Percentiles rank a stretch among this genome's conserved stretches.
Evolutionary conservation across 2,113 vertebrate species (phyloP).

Genomic region (Megatriorchis doriae): DNA sequence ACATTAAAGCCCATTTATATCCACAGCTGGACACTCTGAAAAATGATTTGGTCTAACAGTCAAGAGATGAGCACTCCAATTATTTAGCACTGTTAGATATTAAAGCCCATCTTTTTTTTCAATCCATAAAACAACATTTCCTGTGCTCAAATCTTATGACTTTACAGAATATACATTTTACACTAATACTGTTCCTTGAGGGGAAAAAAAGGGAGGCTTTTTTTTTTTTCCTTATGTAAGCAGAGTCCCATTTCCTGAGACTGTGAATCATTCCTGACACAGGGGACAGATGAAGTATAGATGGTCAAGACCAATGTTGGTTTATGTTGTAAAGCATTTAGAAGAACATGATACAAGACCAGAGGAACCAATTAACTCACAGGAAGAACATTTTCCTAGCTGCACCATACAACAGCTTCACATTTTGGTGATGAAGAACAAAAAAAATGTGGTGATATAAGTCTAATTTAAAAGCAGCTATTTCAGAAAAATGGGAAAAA

Average conservation of each 20-base stretch:
- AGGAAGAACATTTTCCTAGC: rapidly evolving
- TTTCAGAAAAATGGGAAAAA: neutral
- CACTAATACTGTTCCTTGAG: neutral
- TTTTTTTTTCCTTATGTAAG: neutral
- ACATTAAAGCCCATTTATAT: neutral
- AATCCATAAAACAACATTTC: neutral
- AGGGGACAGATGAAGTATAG: neutral
- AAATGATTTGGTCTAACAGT: neutral
- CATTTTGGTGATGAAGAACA: neutral
- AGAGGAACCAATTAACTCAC: neutral
- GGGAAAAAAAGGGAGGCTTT: rapidly evolving
- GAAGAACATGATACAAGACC: neutral
- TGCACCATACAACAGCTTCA: neutral
- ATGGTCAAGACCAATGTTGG: neutral
- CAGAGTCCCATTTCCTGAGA: neutral
- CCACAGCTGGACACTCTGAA: constrained; percentile 7
- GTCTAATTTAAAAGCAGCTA: neutral
- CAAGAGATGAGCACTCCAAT: neutral
- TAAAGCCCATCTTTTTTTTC: neutral
- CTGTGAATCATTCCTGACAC: neutral
- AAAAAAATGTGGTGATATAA: neutral
- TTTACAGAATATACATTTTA: neutral
- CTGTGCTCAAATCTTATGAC: neutral
- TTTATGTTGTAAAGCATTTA: neutral
- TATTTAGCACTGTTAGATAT: neutral